A percentile compares a stretch with the other conserved stretches of the same genome.
phyloP scores from a whole-genome alignment of 2,113 vertebrate genomes.

The Uropsilus gracilis region DNA sequence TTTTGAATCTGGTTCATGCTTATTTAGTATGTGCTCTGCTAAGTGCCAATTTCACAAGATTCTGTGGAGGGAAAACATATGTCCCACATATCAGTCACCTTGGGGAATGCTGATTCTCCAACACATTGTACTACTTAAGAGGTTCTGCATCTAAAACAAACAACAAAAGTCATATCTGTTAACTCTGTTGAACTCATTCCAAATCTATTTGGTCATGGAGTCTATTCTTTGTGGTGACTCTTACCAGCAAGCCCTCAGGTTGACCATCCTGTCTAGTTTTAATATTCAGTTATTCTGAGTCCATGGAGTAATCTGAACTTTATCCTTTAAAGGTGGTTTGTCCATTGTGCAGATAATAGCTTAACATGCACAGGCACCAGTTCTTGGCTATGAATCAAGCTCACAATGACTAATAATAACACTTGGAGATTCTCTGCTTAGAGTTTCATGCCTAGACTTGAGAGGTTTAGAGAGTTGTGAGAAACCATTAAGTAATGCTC shows the following conservation, averaged over 20 bases:
- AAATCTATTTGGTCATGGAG: neutral
- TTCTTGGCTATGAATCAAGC: slow-evolving; percentile 43
- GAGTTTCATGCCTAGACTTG: slow-evolving; percentile 21
- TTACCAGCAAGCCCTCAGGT: neutral
- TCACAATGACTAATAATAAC: neutral
- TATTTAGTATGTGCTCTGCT: neutral
- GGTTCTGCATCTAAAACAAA: neutral
- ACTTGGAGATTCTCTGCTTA: neutral
- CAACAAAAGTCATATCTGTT: neutral
- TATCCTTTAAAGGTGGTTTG: neutral
- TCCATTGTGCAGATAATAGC: neutral
- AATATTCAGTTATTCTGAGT: neutral
- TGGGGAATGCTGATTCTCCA: neutral
- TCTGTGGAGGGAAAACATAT: neutral
- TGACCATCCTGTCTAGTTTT: neutral
- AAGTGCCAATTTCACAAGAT: neutral
- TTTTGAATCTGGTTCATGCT: neutral
- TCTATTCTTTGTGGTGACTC: neutral
- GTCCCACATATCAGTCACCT: neutral
- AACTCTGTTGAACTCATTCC: neutral
- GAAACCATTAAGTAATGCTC: neutral
- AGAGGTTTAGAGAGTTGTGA: neutral
- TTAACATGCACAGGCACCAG: neutral
- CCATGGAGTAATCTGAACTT: neutral
- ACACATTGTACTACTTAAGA: neutral